These are phyloP conservation scores for Gallirallus australis DNA, from an alignment of 2,797 vertebrate genomes.

Conservation along the genomic window DNA sequence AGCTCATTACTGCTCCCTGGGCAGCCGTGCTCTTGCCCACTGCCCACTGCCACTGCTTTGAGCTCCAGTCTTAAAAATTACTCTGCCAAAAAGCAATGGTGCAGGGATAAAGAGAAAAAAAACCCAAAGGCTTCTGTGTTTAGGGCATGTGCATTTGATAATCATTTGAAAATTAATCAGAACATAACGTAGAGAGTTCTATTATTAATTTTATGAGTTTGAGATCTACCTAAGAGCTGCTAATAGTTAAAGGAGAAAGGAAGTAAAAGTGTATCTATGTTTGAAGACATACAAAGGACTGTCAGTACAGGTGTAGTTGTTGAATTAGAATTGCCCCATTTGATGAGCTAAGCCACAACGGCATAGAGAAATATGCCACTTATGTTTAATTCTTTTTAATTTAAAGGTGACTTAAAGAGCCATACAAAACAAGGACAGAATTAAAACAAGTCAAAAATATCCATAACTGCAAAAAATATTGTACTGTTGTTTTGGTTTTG, in stretches of 20 bases:
- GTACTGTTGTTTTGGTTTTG: background rate
- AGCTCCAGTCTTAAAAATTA: background rate
- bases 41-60: background rate
- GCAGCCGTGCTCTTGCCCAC: fast-evolving
- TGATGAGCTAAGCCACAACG: background rate
- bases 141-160: background rate
- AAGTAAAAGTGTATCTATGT: background rate
- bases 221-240: background rate
- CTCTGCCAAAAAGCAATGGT: background rate
- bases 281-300: background rate
- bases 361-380: background rate
- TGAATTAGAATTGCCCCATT: background rate
- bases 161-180: background rate
- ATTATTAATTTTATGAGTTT: background rate
- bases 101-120: background rate
- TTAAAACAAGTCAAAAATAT: background rate
- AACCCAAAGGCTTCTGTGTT: background rate
- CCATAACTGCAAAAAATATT: background rate
- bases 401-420: background rate
- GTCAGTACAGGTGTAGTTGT: background rate
- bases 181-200: background rate
- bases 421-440: background rate
- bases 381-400: background rate
- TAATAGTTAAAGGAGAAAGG: background rate
- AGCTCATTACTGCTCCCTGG: background rate